phyloP scores from a whole-genome alignment of 2,797 vertebrate genomes.

The Chelonia mydas region DNA sequence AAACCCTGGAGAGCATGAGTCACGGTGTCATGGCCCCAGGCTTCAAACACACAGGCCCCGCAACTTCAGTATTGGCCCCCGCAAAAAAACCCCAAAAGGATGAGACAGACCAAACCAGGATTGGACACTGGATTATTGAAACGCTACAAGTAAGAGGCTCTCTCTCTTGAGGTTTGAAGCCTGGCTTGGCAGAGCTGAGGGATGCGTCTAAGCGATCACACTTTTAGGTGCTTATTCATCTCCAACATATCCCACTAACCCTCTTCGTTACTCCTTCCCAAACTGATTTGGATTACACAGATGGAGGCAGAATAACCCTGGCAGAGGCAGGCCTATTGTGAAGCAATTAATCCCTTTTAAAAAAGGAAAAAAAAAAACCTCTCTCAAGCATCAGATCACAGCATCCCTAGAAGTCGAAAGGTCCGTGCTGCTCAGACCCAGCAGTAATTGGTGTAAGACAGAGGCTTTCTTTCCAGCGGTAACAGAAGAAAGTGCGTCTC shows the following conservation, averaged over 20 bases:
- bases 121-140: no score
- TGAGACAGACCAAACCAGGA: neutral
- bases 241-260: neutral
- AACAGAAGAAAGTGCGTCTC: neutral
- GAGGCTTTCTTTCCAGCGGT: neutral
- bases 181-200: neutral
- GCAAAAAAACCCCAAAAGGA: no score
- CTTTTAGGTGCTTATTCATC: neutral
- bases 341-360: neutral
- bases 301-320: neutral
- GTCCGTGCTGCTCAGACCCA: neutral
- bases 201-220: neutral
- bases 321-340: fast-evolving
- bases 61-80: neutral
- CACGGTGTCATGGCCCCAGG: neutral
- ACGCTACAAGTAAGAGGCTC: neutral
- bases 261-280: neutral
- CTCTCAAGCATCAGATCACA: fast-evolving
- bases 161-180: neutral
- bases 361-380: fast-evolving
- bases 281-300: neutral
- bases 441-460: neutral
- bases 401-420: fast-evolving
- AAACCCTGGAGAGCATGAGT: neutral
- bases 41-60: neutral